Evolutionary conservation across 2,113 vertebrate species (phyloP).

Genomic region (Myiagra hebetior): DNA sequence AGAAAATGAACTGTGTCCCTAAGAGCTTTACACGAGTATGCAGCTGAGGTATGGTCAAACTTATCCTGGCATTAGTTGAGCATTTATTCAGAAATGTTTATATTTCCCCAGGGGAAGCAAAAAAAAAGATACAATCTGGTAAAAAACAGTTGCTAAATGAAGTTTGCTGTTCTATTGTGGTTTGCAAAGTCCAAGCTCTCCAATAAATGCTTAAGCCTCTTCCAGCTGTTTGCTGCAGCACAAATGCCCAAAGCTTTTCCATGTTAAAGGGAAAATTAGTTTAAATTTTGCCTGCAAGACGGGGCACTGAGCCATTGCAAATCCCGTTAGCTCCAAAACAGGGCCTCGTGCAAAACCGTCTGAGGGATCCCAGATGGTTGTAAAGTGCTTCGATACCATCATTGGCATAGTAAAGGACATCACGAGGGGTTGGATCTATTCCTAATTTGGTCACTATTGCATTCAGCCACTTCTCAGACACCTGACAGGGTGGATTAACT

Average conservation of each 20-base stretch:
- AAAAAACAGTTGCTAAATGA: not conserved
- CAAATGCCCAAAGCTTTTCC: not conserved
- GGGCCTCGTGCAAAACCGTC: not conserved
- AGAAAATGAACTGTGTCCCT: not conserved
- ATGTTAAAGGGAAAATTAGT: not conserved
- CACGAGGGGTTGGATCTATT: not conserved
- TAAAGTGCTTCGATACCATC: constrained; percentile 45
- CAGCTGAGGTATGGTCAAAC: not conserved
- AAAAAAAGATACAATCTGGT: not conserved
- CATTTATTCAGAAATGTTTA: not conserved
- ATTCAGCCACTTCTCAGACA: not conserved
- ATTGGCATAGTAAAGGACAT: not conserved
- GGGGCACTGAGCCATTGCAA: not conserved
- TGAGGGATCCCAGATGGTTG: not conserved
- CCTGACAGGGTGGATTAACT: not conserved
- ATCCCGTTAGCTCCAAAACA: not conserved
- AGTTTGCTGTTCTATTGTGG: not conserved
- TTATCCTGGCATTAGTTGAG: not conserved
- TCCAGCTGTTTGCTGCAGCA: constrained; percentile 1
- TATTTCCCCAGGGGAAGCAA: not conserved
- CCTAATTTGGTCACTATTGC: not conserved
- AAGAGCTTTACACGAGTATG: not conserved
- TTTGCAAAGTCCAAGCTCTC: not conserved
- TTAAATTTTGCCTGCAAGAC: not conserved
- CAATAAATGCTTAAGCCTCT: not conserved